Evolutionary conservation across 92 coral and sea anemone species (phyloP).

Genomic region (Phenganax marumi): DNA sequence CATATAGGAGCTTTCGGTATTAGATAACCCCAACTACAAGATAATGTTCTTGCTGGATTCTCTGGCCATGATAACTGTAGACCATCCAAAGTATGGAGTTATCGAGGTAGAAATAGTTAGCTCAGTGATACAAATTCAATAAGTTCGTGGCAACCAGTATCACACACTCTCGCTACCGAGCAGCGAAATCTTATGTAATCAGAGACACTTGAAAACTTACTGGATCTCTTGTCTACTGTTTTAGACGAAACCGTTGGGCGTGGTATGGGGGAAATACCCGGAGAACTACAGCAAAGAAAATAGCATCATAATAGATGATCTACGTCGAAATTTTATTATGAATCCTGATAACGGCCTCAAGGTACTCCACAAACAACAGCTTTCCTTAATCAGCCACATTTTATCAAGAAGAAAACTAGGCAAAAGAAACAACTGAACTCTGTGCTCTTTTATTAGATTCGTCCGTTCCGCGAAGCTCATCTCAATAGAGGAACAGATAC

Average conservation of each 20-base stretch:
- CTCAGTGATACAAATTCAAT: background rate
- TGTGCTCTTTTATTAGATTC: constrained; percentile 56
- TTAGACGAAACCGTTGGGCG: constrained; percentile 91
- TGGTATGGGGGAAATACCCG: constrained; percentile 89
- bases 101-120: constrained; percentile 67
- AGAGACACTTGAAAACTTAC: background rate
- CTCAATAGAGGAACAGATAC: constrained; percentile 81
- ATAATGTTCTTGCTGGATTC: constrained; percentile 77
- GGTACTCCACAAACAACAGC: constrained; percentile 41
- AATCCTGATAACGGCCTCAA: constrained; percentile 90
- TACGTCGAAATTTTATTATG: constrained; percentile 90
- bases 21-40: constrained; percentile 82
- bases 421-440: too few relatives aligned
- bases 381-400: too few relatives aligned
- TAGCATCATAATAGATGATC: constrained; percentile 91
- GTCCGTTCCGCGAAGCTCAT: constrained; percentile 98
- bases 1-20: constrained; percentile 71
- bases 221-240: constrained; percentile 8
- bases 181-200: background rate
- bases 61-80: constrained; percentile 95
- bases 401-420: too few relatives aligned
- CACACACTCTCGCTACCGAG: background rate
- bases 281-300: constrained; percentile 70
- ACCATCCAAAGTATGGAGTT: constrained; percentile 89
- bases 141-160: background rate